phyloP scores from a whole-genome alignment of 2,888 invertebrate species.

The Heliconius erato region DNA sequence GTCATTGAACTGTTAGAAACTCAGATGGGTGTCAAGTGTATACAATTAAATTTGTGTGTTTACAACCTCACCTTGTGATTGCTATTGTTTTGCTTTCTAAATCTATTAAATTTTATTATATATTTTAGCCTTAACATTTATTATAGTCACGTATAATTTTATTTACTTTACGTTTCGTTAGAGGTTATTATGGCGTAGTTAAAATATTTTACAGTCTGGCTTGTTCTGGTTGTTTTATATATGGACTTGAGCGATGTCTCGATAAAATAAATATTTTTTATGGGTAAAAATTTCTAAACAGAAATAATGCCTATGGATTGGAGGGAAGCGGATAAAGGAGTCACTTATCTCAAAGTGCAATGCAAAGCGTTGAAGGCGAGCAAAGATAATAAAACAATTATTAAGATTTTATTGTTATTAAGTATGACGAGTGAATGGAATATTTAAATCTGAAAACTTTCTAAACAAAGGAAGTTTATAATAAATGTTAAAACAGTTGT shows the following conservation, averaged over 20 bases:
- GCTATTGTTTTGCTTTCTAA: slow-evolving; percentile 27
- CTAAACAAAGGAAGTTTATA: neutral
- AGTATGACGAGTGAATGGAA: neutral
- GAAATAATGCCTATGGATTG: neutral
- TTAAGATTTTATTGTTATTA: neutral
- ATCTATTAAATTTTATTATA: slow-evolving; percentile 14
- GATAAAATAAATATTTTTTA: no score
- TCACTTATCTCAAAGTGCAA: neutral
- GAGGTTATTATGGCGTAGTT: neutral
- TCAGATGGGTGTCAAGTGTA: slow-evolving; percentile 69
- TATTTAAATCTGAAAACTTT: neutral
- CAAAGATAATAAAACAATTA: neutral
- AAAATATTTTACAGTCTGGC: neutral
- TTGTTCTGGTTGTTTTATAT: neutral
- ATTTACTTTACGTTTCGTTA: neutral
- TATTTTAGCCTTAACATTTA: slow-evolving; percentile 1
- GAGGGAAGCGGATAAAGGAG: neutral
- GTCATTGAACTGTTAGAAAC: slow-evolving; percentile 77
- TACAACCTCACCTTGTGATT: slow-evolving; percentile 29
- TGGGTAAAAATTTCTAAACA: neutral
- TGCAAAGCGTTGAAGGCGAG: neutral
- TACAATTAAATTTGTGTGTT: slow-evolving; percentile 39
- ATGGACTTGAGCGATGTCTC: no score
- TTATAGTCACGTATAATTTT: neutral
- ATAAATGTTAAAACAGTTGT: neutral